These are phyloP conservation scores for Lamellibrachia satsuma DNA, from an alignment of 2,888 invertebrate species.

Conservation along the genomic window DNA sequence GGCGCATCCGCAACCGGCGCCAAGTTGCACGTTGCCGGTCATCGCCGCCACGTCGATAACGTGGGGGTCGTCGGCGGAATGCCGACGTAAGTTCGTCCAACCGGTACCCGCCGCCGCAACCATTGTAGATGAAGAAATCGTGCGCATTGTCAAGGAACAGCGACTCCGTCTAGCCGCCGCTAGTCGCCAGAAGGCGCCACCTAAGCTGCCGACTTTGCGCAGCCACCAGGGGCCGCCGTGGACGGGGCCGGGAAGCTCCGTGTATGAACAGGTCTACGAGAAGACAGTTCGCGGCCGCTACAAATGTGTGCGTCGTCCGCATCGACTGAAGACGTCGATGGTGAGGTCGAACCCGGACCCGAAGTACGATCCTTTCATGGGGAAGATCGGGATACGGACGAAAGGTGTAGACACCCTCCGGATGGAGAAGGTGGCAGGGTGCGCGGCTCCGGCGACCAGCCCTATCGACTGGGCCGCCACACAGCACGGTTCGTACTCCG, in stretches of 20 bases:
- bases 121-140: not conserved
- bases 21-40: not conserved
- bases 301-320: not conserved
- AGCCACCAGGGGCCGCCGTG: not conserved
- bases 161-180: not conserved
- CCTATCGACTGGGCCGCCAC: not conserved
- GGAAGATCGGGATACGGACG: not conserved
- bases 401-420: not conserved
- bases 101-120: not conserved
- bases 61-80: not conserved
- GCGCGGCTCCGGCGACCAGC: not conserved
- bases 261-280: not conserved
- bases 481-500: not conserved
- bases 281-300: not conserved
- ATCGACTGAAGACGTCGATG: not conserved
- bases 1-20: not conserved
- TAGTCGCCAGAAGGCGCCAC: not conserved
- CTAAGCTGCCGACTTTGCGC: not conserved
- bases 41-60: not conserved
- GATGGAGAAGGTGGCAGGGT: not conserved
- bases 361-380: not conserved
- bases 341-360: not conserved
- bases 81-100: not conserved
- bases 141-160: not conserved
- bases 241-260: not conserved